Evolutionary conservation across 2,888 invertebrate genomes (phyloP).

Genomic region (Syritta pipiens): DNA sequence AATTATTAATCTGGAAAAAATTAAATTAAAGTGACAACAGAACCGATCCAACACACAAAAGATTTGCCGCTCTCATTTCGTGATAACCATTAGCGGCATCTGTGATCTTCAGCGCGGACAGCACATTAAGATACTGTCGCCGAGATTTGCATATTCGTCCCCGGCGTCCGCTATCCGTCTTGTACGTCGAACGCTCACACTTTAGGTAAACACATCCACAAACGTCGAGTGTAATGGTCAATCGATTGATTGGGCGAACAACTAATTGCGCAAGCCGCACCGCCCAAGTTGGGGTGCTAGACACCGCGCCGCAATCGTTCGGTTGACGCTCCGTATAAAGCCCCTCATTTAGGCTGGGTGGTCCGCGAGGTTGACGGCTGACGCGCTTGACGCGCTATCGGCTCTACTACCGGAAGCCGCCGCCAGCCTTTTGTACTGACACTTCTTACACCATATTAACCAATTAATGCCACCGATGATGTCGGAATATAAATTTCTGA

Average conservation of each 20-base stretch:
- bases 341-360: conserved; percentile 45
- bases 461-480: conserved; percentile 64
- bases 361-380: conserved; percentile 44
- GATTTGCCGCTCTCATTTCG: conserved; percentile 45
- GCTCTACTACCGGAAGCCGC: conserved; percentile 63
- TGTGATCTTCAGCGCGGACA: conserved; percentile 42
- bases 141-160: conserved; percentile 31
- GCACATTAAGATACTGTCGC: conserved; percentile 42
- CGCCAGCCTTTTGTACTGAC: conserved; percentile 54
- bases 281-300: conserved; percentile 18
- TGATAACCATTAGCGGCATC: conserved; percentile 58
- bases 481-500: conserved; percentile 63
- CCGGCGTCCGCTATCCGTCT: neutral
- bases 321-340: conserved; percentile 27
- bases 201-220: conserved; percentile 26
- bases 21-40: conserved; percentile 35
- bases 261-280: conserved; percentile 39
- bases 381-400: too few species aligned
- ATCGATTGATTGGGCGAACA: conserved; percentile 42
- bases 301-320: conserved; percentile 30
- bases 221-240: conserved; percentile 41
- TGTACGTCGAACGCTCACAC: neutral
- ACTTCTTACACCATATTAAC: conserved; percentile 69
- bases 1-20: conserved; percentile 41
- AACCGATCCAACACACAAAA: conserved; percentile 27